Base-by-base conservation (phyloP, 2,888 invertebrate genomes). In the Antitype chi region DNA sequence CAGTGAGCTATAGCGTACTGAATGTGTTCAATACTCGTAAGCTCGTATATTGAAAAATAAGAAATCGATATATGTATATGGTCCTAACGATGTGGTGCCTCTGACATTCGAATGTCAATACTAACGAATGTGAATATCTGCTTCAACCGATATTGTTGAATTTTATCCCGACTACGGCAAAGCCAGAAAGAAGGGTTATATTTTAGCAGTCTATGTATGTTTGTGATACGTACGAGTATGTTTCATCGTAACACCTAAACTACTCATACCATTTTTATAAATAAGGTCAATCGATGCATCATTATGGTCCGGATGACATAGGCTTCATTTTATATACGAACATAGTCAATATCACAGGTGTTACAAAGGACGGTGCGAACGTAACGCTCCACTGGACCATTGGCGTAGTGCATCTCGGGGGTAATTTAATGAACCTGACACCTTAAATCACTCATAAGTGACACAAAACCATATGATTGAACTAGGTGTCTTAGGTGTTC, bases 41-140 rank as follows among this genome's bases (percentile, higher is more conserved):
- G 63, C 5, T 38, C 38, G 43, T 25, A 28, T 32, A 75, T 28
- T 52, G n/a, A 49, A 28, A 74, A 49, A 47, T 64, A 71, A 57
- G 38, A 55, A 28, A 23, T 25, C 17, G 1, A 15, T n/a, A n/a
- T n/a, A n/a, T n/a, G n/a, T 20, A 52, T 6, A 25, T 59, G 47
- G 49, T n/a, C 23, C 20, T 63, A 73, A 80, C 15, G 43, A 73
- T 25, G 49, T 25, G 0, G 28, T 72, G 80, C 23, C 43, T 64
- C 23, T 73, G 80, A 73, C 57, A n/a, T 59, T 64, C 23, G 15
- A 49, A 55, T n/a, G 13, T 71, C 72, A 57, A 52, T 17, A n/a
- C 23, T 52, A 70, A 72, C 43, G 49, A 73, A 25, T 25, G n/a
- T 8, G 25, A 57, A 57, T 64, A 78, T 20, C 80, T 25, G 5